Conservation (phyloP, 1,140 invertebrate genomes). For the Listronotus oregonensis region DNA sequence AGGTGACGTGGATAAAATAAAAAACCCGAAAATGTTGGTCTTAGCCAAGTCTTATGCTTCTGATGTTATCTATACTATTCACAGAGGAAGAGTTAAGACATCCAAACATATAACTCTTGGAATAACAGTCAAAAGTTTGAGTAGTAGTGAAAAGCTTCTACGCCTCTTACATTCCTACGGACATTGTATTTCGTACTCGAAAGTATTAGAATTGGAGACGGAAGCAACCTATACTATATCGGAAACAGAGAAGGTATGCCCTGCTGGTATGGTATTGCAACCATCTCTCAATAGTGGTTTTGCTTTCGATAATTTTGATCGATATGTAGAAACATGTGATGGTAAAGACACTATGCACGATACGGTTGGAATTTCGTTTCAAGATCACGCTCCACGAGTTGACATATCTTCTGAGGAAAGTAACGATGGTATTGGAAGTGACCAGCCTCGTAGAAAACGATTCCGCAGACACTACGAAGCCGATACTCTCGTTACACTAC, state of each 20-base stretch:
- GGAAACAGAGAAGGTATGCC: constrained; percentile 34
- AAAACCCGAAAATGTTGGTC: too few species aligned
- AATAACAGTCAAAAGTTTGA: constrained; percentile 49
- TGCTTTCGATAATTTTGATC: constrained; percentile 57
- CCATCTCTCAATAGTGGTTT: constrained; percentile 46
- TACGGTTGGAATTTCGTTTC: constrained; percentile 58
- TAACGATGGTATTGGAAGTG: too few species aligned
- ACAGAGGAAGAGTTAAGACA: constrained; percentile 19
- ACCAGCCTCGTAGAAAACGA: too few species aligned
- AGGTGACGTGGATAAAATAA: too few species aligned
- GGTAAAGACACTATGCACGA: constrained; percentile 58
- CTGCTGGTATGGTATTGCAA: constrained; percentile 42
- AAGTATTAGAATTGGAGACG: constrained; percentile 43
- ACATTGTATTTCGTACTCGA: constrained; percentile 48
- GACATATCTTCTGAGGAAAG: too few species aligned
- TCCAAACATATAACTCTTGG: constrained; percentile 47
- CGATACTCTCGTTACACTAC: too few species aligned
- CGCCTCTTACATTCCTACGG: constrained; percentile 31
- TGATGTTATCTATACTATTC: too few species aligned
- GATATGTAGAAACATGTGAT: constrained; percentile 55
- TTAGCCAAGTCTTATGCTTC: too few species aligned
- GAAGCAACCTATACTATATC: constrained; percentile 1
- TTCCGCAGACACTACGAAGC: too few species aligned
- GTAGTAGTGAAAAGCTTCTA: constrained; percentile 43
- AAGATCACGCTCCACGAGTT: too few species aligned